Percentiles rank a stretch among this genome's conserved stretches.
phyloP scores from a whole-genome alignment of 2,888 invertebrate species.

The Bugula neritina region DNA sequence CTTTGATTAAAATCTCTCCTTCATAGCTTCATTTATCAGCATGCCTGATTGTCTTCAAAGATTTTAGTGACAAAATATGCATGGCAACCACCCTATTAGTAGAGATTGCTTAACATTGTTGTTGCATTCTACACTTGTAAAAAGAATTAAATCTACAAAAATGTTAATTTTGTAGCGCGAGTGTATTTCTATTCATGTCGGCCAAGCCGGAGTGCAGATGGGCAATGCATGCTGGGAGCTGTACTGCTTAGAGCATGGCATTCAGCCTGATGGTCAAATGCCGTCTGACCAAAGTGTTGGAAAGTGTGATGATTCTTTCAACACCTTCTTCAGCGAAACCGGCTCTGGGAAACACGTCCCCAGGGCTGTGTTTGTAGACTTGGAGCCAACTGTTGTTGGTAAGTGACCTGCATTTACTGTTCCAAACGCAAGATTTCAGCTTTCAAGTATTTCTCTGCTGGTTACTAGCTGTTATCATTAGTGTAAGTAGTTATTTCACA shows the following conservation, averaged over 20 bases:
- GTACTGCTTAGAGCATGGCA: constrained; percentile 56
- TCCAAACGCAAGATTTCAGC: neutral
- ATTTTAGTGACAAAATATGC: too few species aligned
- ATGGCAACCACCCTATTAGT: too few species aligned
- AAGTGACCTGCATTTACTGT: constrained; percentile 35
- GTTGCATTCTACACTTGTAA: too few species aligned
- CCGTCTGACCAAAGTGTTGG: constrained; percentile 70
- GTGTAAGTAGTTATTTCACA: neutral
- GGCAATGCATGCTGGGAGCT: constrained; percentile 57
- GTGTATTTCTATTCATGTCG: too few species aligned
- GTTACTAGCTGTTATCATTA: neutral
- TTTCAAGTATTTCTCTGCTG: neutral
- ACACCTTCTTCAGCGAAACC: too few species aligned
- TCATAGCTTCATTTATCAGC: too few species aligned
- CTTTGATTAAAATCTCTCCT: too few species aligned
- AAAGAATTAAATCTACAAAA: too few species aligned
- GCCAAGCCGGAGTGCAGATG: constrained; percentile 54
- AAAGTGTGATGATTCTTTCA: constrained; percentile 64
- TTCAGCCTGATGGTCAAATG: constrained; percentile 47
- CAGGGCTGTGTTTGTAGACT: constrained; percentile 80
- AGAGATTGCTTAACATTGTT: too few species aligned
- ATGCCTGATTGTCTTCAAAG: too few species aligned
- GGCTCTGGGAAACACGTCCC: constrained; percentile 97
- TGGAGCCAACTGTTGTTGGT: constrained; percentile 89
- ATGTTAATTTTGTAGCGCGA: too few species aligned